Evolutionary conservation across 1,140 invertebrate genomes (phyloP).

Genomic region (Pachypeltis micranthus): DNA sequence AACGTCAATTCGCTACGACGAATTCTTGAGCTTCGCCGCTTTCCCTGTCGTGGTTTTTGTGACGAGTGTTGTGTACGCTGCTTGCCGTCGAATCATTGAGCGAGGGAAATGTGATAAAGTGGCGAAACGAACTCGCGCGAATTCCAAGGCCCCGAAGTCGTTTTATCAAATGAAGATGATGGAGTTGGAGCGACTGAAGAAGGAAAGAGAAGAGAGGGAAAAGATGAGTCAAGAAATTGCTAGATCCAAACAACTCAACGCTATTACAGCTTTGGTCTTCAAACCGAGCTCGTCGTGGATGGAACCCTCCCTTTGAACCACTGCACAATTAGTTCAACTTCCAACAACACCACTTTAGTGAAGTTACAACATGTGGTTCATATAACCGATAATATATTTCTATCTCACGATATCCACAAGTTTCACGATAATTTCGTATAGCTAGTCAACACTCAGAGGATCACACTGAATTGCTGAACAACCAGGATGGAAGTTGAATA

Average conservation of each 20-base stretch:
- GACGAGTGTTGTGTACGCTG: not conserved
- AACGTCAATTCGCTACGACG: not conserved
- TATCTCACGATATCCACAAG: too few relatives aligned
- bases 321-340: not conserved
- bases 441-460: too few relatives aligned
- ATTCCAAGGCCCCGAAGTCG: constrained; percentile 3
- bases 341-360: too few relatives aligned
- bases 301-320: not conserved
- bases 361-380: too few relatives aligned
- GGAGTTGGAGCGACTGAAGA: not conserved
- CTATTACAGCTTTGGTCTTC: not conserved
- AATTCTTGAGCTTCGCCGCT: not conserved
- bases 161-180: not conserved
- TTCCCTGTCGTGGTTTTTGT: not conserved
- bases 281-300: constrained; percentile 1
- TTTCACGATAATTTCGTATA: too few relatives aligned
- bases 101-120: not conserved
- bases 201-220: not conserved
- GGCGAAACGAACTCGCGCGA: not conserved
- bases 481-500: too few relatives aligned
- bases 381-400: too few relatives aligned
- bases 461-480: too few relatives aligned
- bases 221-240: not conserved
- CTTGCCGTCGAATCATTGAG: not conserved
- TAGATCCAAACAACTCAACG: not conserved